These are phyloP conservation scores for Eurystomus gularis DNA, from an alignment of 2,113 vertebrate genomes.

Conservation along the genomic window DNA sequence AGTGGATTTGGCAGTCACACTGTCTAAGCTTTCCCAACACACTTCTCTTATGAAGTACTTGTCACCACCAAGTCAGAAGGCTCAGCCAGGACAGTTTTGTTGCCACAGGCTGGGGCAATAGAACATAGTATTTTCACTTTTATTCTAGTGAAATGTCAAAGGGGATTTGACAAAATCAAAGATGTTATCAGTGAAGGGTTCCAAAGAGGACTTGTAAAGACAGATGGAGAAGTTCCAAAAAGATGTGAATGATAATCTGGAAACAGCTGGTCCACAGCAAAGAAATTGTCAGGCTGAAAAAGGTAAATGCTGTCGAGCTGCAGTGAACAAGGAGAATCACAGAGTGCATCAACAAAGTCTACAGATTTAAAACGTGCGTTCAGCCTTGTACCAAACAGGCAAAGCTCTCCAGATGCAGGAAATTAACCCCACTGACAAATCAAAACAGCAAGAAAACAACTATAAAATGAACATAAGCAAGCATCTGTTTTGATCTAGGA, in stretches of 20 bases:
- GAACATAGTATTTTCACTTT: neutral
- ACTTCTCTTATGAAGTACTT: neutral
- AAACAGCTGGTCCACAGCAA: neutral
- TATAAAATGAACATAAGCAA: neutral
- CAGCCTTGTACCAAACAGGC: neutral
- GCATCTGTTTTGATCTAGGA: neutral
- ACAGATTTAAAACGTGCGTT: neutral
- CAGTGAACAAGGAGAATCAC: neutral
- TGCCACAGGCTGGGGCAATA: neutral
- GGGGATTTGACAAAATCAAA: neutral
- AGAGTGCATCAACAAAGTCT: neutral
- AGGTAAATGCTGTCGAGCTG: neutral
- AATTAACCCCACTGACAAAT: neutral
- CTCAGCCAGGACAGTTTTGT: neutral
- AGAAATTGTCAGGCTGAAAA: neutral
- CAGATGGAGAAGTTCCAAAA: neutral
- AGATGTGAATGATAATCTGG: neutral
- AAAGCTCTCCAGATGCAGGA: neutral
- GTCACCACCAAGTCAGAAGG: neutral
- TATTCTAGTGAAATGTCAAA: neutral
- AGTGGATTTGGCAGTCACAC: neutral
- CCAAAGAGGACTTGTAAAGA: neutral
- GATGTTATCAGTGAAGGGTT: neutral
- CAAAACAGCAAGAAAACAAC: neutral
- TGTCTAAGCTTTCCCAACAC: neutral